phyloP scores from a whole-genome alignment of 2,888 invertebrate species.

The Galerucella nymphaeae region DNA sequence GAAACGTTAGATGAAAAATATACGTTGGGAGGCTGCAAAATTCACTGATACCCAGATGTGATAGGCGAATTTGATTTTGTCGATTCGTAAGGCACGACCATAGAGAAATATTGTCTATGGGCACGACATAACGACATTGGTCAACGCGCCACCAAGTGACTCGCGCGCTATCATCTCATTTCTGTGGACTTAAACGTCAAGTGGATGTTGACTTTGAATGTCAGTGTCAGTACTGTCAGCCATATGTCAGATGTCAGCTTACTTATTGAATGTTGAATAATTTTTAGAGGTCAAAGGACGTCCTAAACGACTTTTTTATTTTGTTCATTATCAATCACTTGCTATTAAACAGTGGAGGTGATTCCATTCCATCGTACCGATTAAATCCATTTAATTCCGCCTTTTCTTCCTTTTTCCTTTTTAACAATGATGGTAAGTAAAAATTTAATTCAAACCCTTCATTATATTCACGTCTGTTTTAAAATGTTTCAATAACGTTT shows the following conservation, averaged over 20 bases:
- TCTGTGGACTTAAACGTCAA: constrained; percentile 3
- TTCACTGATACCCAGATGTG: no score
- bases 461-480: not conserved
- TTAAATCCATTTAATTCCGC: constrained; percentile 11
- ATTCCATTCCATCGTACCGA: no score
- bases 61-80: no score
- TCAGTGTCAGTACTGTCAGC: no score
- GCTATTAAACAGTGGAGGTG: constrained; percentile 32
- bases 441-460: constrained; percentile 9
- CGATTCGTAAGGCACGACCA: no score
- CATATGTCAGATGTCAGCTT: no score
- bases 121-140: no score
- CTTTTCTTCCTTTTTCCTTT: not conserved
- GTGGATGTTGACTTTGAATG: constrained; percentile 4
- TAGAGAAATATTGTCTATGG: no score
- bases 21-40: no score
- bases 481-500: not conserved
- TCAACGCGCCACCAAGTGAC: no score
- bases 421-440: constrained; percentile 20
- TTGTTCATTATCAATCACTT: constrained; percentile 31
- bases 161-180: no score
- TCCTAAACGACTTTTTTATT: constrained; percentile 42
- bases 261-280: constrained; percentile 6
- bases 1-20: no score
- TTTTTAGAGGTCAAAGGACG: constrained; percentile 48